A percentile compares a stretch with the other conserved stretches of the same genome.
phyloP scores from a whole-genome alignment of 2,888 invertebrate genomes.

The Crocallis elinguaria region DNA sequence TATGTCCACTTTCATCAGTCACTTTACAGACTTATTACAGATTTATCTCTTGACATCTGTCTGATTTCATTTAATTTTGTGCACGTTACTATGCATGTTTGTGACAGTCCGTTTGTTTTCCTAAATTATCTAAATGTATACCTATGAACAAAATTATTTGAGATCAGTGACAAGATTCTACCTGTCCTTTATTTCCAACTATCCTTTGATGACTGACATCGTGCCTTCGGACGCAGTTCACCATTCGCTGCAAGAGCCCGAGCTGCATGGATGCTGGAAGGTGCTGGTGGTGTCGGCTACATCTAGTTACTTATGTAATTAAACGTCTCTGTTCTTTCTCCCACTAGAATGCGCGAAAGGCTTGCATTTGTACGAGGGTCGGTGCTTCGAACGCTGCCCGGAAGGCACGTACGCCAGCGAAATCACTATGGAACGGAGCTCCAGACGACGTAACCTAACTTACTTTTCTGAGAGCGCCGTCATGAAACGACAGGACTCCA shows the following conservation, averaged over 20 bases:
- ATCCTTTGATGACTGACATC: conserved; percentile 58
- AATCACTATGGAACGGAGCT: conserved; percentile 63
- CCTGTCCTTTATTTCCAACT: conserved; percentile 55
- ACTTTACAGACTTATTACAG: no score
- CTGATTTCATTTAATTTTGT: conserved; percentile 83
- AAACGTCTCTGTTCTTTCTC: conserved; percentile 73
- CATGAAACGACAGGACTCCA: conserved; percentile 62
- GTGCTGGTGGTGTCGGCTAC: conserved; percentile 76
- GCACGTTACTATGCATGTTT: conserved; percentile 63
- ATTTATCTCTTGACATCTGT: conserved; percentile 34
- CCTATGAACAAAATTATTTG: conserved; percentile 71
- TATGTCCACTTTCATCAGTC: conserved; percentile 30
- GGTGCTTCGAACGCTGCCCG: conserved; percentile 86
- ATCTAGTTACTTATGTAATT: conserved; percentile 59
- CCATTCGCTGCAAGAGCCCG: conserved; percentile 65
- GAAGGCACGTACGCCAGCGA: conserved; percentile 77
- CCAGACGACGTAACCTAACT: conserved; percentile 74
- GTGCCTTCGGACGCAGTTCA: conserved; percentile 61
- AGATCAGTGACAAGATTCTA: conserved; percentile 83
- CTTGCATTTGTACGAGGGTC: conserved; percentile 85
- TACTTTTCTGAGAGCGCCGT: conserved; percentile 58
- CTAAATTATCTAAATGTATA: conserved; percentile 31
- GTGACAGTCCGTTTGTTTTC: conserved; percentile 54
- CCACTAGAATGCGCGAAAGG: conserved; percentile 88
- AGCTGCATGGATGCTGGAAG: conserved; percentile 79